These are phyloP conservation scores for Anastrepha obliqua DNA, from an alignment of 1,140 invertebrate species.

Conservation along the genomic window DNA sequence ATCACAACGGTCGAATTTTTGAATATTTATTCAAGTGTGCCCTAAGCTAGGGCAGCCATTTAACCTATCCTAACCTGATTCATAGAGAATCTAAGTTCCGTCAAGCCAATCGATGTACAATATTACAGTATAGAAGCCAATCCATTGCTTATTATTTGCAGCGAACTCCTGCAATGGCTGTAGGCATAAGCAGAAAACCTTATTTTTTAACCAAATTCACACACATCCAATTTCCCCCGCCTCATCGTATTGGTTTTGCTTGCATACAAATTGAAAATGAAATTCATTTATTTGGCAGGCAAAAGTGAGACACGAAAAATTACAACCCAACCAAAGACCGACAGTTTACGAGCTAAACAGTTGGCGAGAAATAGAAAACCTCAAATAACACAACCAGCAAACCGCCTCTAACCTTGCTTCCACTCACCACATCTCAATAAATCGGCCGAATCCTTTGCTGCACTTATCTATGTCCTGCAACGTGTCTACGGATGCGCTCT, in stretches of 20 bases:
- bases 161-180: neutral
- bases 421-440: neutral
- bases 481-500: conserved; percentile 9
- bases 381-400: neutral
- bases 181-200: neutral
- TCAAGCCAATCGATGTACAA: no score
- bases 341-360: conserved; percentile 49
- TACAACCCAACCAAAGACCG: conserved; percentile 48
- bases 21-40: no score
- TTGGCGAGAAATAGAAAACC: conserved; percentile 14
- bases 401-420: neutral
- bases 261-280: conserved; percentile 41
- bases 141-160: neutral
- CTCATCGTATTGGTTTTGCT: neutral
- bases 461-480: conserved; percentile 15
- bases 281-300: conserved; percentile 46
- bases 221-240: neutral
- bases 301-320: conserved; percentile 50
- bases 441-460: neutral
- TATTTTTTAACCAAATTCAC: neutral
- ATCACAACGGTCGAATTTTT: no score
- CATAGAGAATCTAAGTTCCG: no score
- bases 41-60: no score
- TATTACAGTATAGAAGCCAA: neutral
- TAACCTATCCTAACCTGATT: no score